Evolutionary conservation across 2,797 vertebrate genomes (phyloP), one percentile per base, ranked within the genome.

Genomic region (Eidolon dupreanum): DNA sequence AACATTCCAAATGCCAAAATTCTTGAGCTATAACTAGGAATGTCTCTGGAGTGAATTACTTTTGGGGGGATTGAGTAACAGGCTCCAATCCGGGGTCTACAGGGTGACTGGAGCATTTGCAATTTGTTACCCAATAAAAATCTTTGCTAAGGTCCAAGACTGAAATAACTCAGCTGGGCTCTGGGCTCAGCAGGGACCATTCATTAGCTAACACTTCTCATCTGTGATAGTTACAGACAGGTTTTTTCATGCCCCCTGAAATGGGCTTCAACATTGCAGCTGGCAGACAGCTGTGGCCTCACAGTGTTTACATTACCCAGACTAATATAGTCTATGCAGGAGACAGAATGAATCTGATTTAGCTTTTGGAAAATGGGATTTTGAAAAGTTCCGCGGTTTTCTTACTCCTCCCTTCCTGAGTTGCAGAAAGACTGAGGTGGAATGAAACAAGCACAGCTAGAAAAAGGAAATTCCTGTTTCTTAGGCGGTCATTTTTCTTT

Each of bases 121-220:
- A 94, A 97, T 97, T 97, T 98, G 98, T 97, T 98, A 98, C 92
- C 97, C 96, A 97, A 96, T 98, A 97, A 97, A 98, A 98, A 96
- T 91, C 96, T 97, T 93, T 93, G 88, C 90, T 93, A 94, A 97
- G 93, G 97, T 95, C 91, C 95, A 97, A 97, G 94, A 96, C 96
- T 96, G 91, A 97, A 98, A 98, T 97, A 97, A 97, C 93, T 98
- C 96, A 97, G 97, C 97, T 97, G 95, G 97, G 89, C 93, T 97
- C 96, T 96, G 97, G 95, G 90, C 96, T 97, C 95, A 97, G 96
- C 97, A 95, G 96, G 96, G 95, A 96, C 95, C 95, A 97, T 97
- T 98, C 98, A 97, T 98, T 98, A 98, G 94, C 97, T 97, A 98
- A 97, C 97, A 97, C 96, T 98, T 98, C 97, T 98, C 97, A 97